A percentile compares a stretch with the other conserved stretches of the same genome.
Evolutionary conservation across 64 coral and sea anemone species (phyloP).

Genomic region (Stichodactyla mertensii): DNA sequence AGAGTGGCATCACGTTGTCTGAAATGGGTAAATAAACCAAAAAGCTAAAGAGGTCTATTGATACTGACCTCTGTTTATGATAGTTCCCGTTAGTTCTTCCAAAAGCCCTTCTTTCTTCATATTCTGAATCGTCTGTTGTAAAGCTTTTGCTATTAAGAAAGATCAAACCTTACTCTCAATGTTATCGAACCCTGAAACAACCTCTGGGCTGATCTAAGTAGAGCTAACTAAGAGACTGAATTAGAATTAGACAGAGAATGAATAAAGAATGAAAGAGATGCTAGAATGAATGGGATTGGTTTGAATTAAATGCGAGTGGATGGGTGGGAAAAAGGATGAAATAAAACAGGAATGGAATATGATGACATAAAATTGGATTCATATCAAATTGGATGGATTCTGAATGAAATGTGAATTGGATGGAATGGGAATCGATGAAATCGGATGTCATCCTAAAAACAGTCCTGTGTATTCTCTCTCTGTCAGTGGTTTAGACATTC

Average conservation of each 20-base stretch:
- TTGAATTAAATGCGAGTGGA: too few relatives aligned
- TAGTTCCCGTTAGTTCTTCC: constrained; percentile 12
- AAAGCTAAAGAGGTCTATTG: background rate
- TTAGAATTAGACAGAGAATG: background rate
- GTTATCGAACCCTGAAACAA: too few relatives aligned
- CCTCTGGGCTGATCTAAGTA: background rate
- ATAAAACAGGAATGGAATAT: too few relatives aligned
- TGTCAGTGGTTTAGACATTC: background rate
- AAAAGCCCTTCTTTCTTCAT: constrained; percentile 29
- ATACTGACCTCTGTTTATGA: constrained; percentile 19
- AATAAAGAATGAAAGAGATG: background rate
- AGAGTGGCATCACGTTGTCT: too few relatives aligned
- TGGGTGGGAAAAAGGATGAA: too few relatives aligned
- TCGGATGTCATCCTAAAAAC: background rate
- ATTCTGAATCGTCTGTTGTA: constrained; percentile 20
- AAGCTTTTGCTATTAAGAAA: background rate
- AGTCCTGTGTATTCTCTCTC: background rate
- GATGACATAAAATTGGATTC: too few relatives aligned
- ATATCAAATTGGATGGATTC: too few relatives aligned
- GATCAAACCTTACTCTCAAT: too few relatives aligned
- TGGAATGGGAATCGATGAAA: too few relatives aligned
- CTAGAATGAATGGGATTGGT: background rate
- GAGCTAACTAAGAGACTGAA: background rate
- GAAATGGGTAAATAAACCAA: too few relatives aligned
- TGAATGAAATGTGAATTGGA: too few relatives aligned